Base-by-base conservation (phyloP, 2,888 invertebrate genomes). In the Drosophila meridionalis region DNA sequence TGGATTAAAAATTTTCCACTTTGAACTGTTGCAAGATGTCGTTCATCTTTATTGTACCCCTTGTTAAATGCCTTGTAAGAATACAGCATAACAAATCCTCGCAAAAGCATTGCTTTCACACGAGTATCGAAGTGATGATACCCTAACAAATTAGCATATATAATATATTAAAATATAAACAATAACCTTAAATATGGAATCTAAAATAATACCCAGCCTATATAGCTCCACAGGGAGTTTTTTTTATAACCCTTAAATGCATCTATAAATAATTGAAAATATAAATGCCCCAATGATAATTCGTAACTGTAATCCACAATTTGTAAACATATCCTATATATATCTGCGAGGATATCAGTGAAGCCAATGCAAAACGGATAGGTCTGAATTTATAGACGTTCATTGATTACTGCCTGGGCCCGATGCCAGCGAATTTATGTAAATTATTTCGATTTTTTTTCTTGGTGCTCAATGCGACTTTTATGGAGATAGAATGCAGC, bases 401-500 rank as follows among this genome's bases (percentile, higher is more conserved):
- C 89, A 89, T 87, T 87, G 90, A 90, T 87, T 89, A 82, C 73
- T 69, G 72, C 50, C 65, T 66, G 69, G 52, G 20, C 69, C 59
- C 69, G 69, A 76, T 70, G 58, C 75, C 73, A 69, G 55, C 61
- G 73, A 89, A 83, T 90, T 86, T 90, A 86, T 86, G 90, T 78
- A 90, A 87, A 88, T 86, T 75, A 34, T 79, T 57, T 45, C 43
- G 60, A 47, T 64, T 56, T 80, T 70, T 60, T 48, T 48, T 47
- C 14, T 48, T 71, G 60, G 53, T 64, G 68, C 72, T 76, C 67
- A 73, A 65, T 74, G 83, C 72, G 86, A 90, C 89, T 74, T 87
- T 87, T 90, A 87, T 89, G 90, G 76, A 79, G 87, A 90, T 84
- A 77, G 72, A 89, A 80, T 85, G 85, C 90, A 85, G 83, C 85